phyloP scores from a whole-genome alignment of 2,888 invertebrate species.

The Terebella lapidaria region DNA sequence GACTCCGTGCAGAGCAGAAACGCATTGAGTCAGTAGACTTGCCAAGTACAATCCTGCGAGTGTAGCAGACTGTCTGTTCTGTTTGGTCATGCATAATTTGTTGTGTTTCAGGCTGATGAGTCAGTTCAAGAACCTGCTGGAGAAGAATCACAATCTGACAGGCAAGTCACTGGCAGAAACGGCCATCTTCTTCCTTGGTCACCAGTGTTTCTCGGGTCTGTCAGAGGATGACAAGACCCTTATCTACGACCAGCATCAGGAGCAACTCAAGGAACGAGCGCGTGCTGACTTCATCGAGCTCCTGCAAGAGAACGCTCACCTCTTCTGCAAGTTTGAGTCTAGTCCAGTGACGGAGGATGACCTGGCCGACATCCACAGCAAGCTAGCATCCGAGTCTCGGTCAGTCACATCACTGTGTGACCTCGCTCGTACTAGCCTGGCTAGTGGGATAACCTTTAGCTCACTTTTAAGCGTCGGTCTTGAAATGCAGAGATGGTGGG shows the following conservation, averaged over 20 bases:
- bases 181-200: slow-evolving; percentile 77
- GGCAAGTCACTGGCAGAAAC: slow-evolving; percentile 91
- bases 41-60: no score
- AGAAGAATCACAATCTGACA: slow-evolving; percentile 90
- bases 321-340: slow-evolving; percentile 87
- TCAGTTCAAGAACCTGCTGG: slow-evolving; percentile 86
- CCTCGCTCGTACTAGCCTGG: not conserved
- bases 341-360: slow-evolving; percentile 91
- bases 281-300: slow-evolving; percentile 90
- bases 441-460: no score
- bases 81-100: no score
- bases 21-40: slow-evolving; percentile 77
- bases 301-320: slow-evolving; percentile 82
- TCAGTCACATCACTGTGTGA: no score
- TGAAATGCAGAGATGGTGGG: no score
- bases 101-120: slow-evolving; percentile 75
- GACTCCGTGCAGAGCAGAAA: slow-evolving; percentile 85
- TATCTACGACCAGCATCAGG: slow-evolving; percentile 89
- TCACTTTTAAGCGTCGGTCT: no score
- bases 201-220: slow-evolving; percentile 88
- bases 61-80: no score
- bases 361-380: slow-evolving; percentile 86
- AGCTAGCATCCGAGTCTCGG: slow-evolving; percentile 87
- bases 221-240: slow-evolving; percentile 83
- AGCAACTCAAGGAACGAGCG: slow-evolving; percentile 63